phyloP scores from a whole-genome alignment of 1,140 invertebrate genomes.

The Latrodectus geometricus region DNA sequence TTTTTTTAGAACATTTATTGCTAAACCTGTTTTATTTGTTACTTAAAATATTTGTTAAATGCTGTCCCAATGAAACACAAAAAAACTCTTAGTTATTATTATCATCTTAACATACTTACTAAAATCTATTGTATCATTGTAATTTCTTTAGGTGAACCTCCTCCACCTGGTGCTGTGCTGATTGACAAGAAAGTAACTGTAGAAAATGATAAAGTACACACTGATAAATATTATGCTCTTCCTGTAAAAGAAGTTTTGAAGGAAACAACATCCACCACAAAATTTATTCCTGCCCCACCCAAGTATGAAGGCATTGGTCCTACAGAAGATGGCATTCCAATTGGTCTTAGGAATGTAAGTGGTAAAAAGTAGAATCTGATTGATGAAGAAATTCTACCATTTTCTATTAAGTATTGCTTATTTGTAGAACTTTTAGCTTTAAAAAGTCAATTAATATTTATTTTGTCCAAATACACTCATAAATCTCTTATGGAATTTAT shows the following conservation, averaged over 20 bases:
- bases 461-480: too few relatives aligned
- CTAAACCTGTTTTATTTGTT: too few relatives aligned
- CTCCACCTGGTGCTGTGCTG: constrained; percentile 47
- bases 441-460: not conserved
- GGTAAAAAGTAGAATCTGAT: not conserved
- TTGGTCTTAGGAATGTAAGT: constrained; percentile 91
- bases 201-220: constrained; percentile 47
- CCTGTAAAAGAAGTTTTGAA: constrained; percentile 39
- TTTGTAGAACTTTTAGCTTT: not conserved
- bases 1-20: too few relatives aligned
- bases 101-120: too few relatives aligned
- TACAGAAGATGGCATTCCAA: constrained; percentile 89
- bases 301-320: constrained; percentile 92
- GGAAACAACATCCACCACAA: constrained; percentile 66
- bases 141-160: constrained; percentile 34
- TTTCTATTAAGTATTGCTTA: not conserved
- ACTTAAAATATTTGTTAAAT: too few relatives aligned
- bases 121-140: not conserved
- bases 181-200: constrained; percentile 50
- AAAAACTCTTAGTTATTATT: too few relatives aligned
- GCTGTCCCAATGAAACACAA: too few relatives aligned
- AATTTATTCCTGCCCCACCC: constrained; percentile 78
- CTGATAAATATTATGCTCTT: constrained; percentile 57
- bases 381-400: not conserved
- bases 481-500: too few relatives aligned